Evolutionary conservation across 2,113 vertebrate species (phyloP), one percentile per base, ranked within the genome.

Genomic region (Percina caprodes): DNA sequence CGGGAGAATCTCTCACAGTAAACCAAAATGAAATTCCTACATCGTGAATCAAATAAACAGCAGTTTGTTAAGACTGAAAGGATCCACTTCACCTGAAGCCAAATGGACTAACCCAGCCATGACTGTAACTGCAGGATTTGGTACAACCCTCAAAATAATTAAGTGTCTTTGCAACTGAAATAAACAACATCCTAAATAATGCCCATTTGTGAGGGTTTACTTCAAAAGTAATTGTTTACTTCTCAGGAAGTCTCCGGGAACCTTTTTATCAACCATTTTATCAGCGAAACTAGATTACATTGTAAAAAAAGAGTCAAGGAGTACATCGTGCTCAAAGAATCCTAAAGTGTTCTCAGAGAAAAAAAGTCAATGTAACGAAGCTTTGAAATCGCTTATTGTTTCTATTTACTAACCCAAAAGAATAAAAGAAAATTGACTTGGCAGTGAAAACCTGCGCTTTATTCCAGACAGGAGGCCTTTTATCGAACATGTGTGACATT

Each of bases 131-230:
- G 15, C 18, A 23, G 10, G 46, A 49, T 39, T 24, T 35, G 30
- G 52, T 11, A 16, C 18, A 0, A n/a, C 21, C 39, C 42, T 66
- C 15, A 23, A 15, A 80, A 13, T 9, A 23, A 13, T 52, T n/a
- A 18, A 10, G 54, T 19, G 19, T 46, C 30, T 77, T 21, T 26
- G 58, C 23, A 24, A 23, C 30, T 3, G 19, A 59, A 46, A 52
- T 35, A 68, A 74, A 74, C 35, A 63, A 15, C 56, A 26, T 48
- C 62, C 49, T 69, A 26, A 62, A 59, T 24, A 56, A 61, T 46
- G 10, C 23, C 12, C 13, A 14, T 35, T 80, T 63, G 24, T 18
- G 18, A 30, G 45, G 2, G 2, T 49, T 66, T 35, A 46, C 18
- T 33, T 49, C 1, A 45, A 30, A 45, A 49, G 60, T 33, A 35